These are phyloP conservation scores for Neodiprion pinetum DNA, from an alignment of 1,140 invertebrate genomes.

Conservation along the genomic window DNA sequence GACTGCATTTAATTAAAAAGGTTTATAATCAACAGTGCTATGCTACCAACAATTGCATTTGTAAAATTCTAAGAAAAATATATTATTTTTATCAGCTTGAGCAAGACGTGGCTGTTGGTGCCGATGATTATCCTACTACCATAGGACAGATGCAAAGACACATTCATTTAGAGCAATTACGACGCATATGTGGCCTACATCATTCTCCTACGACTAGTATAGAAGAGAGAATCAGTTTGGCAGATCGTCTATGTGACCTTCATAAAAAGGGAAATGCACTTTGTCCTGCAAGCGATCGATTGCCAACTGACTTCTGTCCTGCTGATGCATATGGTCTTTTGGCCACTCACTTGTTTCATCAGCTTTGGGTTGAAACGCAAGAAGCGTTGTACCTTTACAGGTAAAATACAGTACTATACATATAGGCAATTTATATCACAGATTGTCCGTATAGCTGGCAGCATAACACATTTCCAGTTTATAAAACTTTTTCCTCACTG, in stretches of 20 bases:
- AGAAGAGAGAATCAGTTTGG: conserved; percentile 45
- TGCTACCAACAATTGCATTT: no score
- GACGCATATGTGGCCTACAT: conserved; percentile 72
- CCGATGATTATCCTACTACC: conserved; percentile 44
- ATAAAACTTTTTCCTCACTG: background rate
- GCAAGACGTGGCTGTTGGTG: conserved; percentile 46
- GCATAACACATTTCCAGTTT: background rate
- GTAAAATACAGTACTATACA: conserved; percentile 30
- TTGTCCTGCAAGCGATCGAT: conserved; percentile 59
- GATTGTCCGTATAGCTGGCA: background rate
- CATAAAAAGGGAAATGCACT: conserved; percentile 52
- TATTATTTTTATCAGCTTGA: conserved; percentile 44
- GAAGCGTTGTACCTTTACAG: conserved; percentile 65
- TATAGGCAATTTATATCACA: background rate
- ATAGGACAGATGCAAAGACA: conserved; percentile 75
- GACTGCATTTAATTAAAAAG: conserved; percentile 51
- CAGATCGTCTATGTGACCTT: conserved; percentile 49
- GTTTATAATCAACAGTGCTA: conserved; percentile 30
- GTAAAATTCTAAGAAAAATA: conserved; percentile 7
- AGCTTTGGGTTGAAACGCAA: conserved; percentile 68
- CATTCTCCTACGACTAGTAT: conserved; percentile 46
- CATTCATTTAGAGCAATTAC: conserved; percentile 74
- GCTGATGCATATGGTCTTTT: conserved; percentile 81
- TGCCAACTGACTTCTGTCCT: conserved; percentile 68
- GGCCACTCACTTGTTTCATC: conserved; percentile 79